A percentile compares a stretch with the other conserved stretches of the same genome.
phyloP scores from a whole-genome alignment of 2,888 invertebrate genomes.

The Drosophila affinis region DNA sequence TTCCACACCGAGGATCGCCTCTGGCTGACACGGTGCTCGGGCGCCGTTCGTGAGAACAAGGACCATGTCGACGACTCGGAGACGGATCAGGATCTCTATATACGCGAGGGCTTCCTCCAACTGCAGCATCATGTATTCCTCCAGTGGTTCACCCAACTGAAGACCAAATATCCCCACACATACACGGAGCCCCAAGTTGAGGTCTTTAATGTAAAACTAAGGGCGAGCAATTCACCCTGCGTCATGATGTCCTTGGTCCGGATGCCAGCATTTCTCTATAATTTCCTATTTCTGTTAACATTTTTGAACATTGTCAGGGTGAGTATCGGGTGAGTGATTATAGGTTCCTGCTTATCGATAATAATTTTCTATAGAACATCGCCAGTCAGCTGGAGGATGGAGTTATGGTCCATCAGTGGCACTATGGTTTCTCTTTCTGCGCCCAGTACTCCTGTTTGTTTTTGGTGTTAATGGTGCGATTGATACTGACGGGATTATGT shows the following conservation, averaged over 20 bases:
- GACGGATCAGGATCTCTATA: slow-evolving; percentile 68
- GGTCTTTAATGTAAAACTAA: slow-evolving; percentile 54
- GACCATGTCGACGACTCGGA: slow-evolving; percentile 40
- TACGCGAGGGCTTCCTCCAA: slow-evolving; percentile 78
- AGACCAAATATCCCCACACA: neutral
- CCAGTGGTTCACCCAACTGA: slow-evolving; percentile 59
- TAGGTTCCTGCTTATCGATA: too few species aligned
- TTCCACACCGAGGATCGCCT: slow-evolving; percentile 57
- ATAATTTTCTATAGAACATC: slow-evolving; percentile 53
- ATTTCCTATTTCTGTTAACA: slow-evolving; percentile 72
- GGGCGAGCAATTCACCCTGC: slow-evolving; percentile 43
- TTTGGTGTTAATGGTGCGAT: slow-evolving; percentile 59
- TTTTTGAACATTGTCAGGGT: slow-evolving; percentile 73
- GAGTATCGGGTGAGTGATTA: slow-evolving; percentile 24
- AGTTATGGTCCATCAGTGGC: slow-evolving; percentile 72
- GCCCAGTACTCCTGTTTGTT: slow-evolving; percentile 62
- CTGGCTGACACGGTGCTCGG: slow-evolving; percentile 78
- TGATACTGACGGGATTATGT: slow-evolving; percentile 60
- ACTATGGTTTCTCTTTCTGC: slow-evolving; percentile 65
- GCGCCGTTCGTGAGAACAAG: slow-evolving; percentile 44
- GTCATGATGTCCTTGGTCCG: slow-evolving; percentile 37
- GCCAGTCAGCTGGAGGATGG: slow-evolving; percentile 65
- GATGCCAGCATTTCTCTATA: slow-evolving; percentile 62
- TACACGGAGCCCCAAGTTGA: slow-evolving; percentile 40
- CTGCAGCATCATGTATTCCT: slow-evolving; percentile 72